phyloP scores from a whole-genome alignment of 2,797 vertebrate genomes.

The Sardinella longiceps region DNA sequence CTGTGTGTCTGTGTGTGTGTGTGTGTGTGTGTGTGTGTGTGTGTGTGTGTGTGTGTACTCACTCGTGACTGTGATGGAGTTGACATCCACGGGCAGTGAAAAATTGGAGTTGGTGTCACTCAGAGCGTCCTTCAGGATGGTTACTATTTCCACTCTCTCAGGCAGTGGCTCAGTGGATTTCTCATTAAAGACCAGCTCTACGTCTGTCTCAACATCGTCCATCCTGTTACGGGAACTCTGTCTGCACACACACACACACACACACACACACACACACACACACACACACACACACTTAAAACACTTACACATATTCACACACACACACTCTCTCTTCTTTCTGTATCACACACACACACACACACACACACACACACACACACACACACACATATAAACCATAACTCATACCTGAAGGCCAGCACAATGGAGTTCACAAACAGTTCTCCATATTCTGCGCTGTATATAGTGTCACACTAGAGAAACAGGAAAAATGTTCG shows the following conservation, averaged over 20 bases:
- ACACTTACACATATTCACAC: no score
- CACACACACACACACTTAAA: background rate
- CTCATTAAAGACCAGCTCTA: conserved; percentile 50
- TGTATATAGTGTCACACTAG: conserved; percentile 45
- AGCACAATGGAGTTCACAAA: conserved; percentile 39
- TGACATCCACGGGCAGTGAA: conserved; percentile 38
- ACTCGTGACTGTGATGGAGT: no score
- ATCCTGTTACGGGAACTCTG: background rate
- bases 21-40: conserved; percentile 1
- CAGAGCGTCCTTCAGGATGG: conserved; percentile 32
- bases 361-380: no score
- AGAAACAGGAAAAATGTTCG: background rate
- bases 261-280: no score
- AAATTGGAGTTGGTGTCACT: background rate
- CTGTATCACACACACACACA: no score
- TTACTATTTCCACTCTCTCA: background rate
- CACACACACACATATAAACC: background rate
- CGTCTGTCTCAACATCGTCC: conserved; percentile 39
- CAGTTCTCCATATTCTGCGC: background rate
- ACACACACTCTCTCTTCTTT: no score
- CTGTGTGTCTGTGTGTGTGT: background rate
- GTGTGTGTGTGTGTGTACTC: no score
- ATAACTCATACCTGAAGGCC: conserved; percentile 34
- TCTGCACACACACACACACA: no score
- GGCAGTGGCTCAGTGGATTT: conserved; percentile 37